Percentiles rank a stretch among this genome's conserved stretches.
Conservation (phyloP, 2,888 invertebrate species). For the Carpatolechia fugitivella region DNA sequence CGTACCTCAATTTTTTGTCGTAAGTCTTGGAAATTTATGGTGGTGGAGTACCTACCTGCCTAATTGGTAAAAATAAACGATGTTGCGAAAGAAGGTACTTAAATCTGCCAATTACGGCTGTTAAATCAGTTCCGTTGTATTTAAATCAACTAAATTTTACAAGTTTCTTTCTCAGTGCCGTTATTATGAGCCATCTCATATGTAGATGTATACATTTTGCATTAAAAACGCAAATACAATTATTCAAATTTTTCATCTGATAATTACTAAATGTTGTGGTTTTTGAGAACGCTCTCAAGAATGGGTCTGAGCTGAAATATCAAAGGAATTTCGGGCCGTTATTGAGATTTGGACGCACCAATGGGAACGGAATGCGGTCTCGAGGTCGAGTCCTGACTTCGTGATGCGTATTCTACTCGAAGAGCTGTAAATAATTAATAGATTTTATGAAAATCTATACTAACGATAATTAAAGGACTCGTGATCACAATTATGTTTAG, state of each 20-base stretch:
- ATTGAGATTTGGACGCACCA: not conserved
- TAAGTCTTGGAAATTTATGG: conserved; percentile 14
- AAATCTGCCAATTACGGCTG: conserved; percentile 31
- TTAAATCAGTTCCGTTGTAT: conserved; percentile 42
- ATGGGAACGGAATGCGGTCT: not conserved
- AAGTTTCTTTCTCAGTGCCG: conserved; percentile 1
- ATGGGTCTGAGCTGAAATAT: not conserved
- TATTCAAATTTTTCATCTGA: not conserved
- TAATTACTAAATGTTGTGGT: not conserved
- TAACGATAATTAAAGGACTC: no score
- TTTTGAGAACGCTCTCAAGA: not conserved
- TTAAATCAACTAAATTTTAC: conserved; percentile 29
- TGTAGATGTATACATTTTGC: not conserved
- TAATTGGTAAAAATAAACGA: conserved; percentile 31
- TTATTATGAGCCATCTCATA: not conserved
- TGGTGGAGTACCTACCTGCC: conserved; percentile 14
- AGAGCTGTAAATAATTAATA: not conserved
- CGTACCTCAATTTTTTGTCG: conserved; percentile 10
- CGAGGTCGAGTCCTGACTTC: not conserved
- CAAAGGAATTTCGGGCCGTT: not conserved
- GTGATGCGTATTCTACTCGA: not conserved
- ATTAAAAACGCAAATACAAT: not conserved
- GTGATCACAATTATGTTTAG: no score
- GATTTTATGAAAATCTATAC: not conserved
- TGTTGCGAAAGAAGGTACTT: conserved; percentile 25